Conservation (phyloP, 2,888 invertebrate genomes). For the Agriopis aurantiaria region DNA sequence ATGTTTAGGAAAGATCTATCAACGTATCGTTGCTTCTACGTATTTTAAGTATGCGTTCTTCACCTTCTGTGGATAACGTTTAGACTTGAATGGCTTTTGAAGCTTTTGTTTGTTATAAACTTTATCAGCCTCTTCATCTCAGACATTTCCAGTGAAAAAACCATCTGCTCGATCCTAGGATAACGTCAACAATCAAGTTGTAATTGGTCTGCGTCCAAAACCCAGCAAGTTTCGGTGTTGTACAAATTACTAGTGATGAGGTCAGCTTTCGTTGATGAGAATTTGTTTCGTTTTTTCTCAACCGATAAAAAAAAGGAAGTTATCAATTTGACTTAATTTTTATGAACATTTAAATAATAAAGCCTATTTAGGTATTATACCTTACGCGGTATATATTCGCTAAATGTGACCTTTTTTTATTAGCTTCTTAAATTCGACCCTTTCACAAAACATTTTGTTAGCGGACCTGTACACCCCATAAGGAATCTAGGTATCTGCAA, state of each 20-base stretch:
- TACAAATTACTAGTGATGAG: conserved; percentile 1
- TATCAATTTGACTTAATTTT: not conserved
- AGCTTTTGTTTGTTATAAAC: not conserved
- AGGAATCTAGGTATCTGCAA: no score
- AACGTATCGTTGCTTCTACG: not conserved
- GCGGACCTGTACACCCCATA: no score
- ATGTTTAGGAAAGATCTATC: no score
- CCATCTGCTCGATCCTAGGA: not conserved
- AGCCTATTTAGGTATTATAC: no score
- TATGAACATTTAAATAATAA: no score
- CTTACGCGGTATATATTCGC: no score
- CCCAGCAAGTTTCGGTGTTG: conserved; percentile 8
- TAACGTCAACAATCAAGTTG: conserved; percentile 4
- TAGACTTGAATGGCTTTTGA: not conserved
- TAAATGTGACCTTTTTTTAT: no score
- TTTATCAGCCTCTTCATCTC: not conserved
- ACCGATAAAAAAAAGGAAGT: not conserved
- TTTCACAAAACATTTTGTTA: no score
- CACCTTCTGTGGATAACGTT: not conserved
- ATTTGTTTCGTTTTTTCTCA: not conserved
- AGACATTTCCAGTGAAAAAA: not conserved
- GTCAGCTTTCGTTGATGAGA: conserved; percentile 9
- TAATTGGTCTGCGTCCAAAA: conserved; percentile 13
- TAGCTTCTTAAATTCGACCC: no score
- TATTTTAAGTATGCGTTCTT: not conserved